A percentile compares a stretch with the other conserved stretches of the same genome.
phyloP scores from a whole-genome alignment of 2,113 vertebrate species.

The Bagarius yarrelli region DNA sequence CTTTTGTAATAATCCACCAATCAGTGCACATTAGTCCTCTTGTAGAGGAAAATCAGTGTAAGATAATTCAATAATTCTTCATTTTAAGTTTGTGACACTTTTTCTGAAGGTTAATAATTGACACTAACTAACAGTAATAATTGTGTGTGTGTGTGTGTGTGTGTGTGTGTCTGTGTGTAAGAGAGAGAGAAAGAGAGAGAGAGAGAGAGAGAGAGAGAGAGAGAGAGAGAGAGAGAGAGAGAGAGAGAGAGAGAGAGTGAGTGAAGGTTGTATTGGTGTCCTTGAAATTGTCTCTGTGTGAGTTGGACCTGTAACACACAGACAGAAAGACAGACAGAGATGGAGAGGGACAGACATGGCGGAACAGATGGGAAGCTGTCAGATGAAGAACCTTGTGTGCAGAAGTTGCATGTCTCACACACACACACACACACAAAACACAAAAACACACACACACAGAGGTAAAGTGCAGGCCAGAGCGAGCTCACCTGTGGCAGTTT shows the following conservation, averaged over 20 bases:
- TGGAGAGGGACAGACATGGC: conserved; percentile 51
- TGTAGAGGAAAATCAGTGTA: too few species aligned
- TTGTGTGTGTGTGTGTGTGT: too few species aligned
- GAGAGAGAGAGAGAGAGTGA: neutral
- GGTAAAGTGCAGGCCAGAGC: conserved; percentile 31
- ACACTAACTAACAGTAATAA: too few species aligned
- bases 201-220: too few species aligned
- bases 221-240: too few species aligned
- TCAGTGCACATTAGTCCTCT: too few species aligned
- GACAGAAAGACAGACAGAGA: conserved; percentile 35
- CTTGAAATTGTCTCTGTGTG: conserved; percentile 26
- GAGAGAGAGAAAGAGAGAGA: too few species aligned
- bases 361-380: conserved; percentile 51
- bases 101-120: too few species aligned
- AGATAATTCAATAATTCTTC: too few species aligned
- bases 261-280: conserved; percentile 1
- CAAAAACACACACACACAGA: conserved; percentile 31
- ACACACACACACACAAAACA: conserved; percentile 33
- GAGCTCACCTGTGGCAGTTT: conserved; percentile 54
- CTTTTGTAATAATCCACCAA: too few species aligned
- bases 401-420: conserved; percentile 36
- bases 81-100: too few species aligned
- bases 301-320: conserved; percentile 4
- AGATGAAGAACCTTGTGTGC: conserved; percentile 45
- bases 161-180: too few species aligned